These are phyloP conservation scores for Anabacerthia variegaticeps DNA, from an alignment of 2,797 vertebrate genomes.

Conservation along the genomic window DNA sequence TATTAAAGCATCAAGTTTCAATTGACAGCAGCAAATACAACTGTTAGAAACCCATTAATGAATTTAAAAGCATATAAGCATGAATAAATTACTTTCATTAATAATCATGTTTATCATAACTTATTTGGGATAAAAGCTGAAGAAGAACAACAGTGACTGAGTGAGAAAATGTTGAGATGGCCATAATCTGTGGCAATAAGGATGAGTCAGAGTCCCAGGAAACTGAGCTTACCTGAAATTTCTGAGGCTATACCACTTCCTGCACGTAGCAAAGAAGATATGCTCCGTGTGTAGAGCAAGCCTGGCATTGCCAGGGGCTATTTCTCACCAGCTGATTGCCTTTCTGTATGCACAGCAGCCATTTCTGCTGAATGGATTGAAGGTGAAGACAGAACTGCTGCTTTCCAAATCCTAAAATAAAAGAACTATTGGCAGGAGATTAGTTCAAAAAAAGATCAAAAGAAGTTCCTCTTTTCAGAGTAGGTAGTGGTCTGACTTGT, in stretches of 20 bases:
- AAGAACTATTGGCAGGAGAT: neutral
- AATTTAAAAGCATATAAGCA: neutral
- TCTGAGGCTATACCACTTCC: neutral
- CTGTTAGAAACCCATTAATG: neutral
- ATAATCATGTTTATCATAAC: neutral
- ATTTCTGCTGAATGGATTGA: neutral
- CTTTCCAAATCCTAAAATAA: neutral
- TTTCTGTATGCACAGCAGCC: neutral
- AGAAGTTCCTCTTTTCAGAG: neutral
- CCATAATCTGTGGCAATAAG: neutral
- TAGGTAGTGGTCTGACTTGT: neutral
- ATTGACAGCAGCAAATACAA: neutral
- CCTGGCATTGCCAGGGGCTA: neutral
- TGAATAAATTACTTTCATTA: neutral
- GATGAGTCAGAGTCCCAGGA: neutral
- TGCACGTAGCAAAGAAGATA: neutral
- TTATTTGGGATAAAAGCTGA: neutral
- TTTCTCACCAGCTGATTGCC: neutral
- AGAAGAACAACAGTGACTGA: neutral
- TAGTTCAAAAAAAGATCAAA: neutral
- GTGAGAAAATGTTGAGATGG: neutral
- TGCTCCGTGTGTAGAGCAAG: neutral
- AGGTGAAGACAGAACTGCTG: neutral
- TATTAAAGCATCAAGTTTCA: neutral
- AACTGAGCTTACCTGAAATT: neutral